phyloP scores from a whole-genome alignment of 1,140 invertebrate genomes.

The Brachionus plicatilis region DNA sequence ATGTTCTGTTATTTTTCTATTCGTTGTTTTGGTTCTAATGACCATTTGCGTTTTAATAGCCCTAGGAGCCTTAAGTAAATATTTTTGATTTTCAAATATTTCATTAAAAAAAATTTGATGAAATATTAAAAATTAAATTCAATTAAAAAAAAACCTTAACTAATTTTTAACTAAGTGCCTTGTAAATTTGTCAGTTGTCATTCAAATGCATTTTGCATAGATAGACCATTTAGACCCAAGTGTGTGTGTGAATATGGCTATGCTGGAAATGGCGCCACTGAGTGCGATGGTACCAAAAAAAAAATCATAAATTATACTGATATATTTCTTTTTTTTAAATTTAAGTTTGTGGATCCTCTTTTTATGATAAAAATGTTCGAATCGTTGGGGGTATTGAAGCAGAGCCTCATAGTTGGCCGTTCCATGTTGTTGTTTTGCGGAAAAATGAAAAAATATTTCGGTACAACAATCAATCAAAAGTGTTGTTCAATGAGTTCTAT shows the following conservation, averaged over 20 bases:
- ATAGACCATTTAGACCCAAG: neutral
- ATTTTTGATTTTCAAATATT: neutral
- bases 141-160: neutral
- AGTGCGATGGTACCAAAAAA: neutral
- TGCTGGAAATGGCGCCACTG: neutral
- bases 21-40: neutral
- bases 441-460: neutral
- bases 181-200: neutral
- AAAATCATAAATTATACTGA: neutral
- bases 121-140: neutral
- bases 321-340: neutral
- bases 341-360: neutral
- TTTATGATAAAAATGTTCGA: constrained; percentile 2
- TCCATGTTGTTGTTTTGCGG: neutral
- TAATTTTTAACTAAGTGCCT: neutral
- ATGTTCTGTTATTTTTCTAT: neutral
- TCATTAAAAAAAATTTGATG: neutral
- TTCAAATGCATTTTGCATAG: neutral
- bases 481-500: neutral
- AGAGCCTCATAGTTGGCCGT: constrained; percentile 9
- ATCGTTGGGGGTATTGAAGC: constrained; percentile 19
- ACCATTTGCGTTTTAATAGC: neutral
- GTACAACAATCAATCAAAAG: neutral
- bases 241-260: neutral
- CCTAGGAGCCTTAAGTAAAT: neutral